phyloP scores from a whole-genome alignment of 2,888 invertebrate genomes.

The Cerastis rubricosa region DNA sequence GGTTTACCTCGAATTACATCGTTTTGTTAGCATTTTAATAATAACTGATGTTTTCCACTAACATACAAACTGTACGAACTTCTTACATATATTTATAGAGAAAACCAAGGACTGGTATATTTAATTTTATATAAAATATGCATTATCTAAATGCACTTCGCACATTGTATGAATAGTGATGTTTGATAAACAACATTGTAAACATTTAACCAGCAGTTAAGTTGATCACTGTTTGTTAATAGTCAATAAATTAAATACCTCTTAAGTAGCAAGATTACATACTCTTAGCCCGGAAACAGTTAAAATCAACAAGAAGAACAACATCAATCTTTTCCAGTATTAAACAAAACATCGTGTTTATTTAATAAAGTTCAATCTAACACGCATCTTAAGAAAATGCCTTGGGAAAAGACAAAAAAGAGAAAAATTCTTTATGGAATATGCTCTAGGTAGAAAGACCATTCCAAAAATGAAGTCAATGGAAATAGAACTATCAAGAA shows the following conservation, averaged over 20 bases:
- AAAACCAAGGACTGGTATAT: conserved; percentile 9
- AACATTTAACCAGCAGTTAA: conserved; percentile 17
- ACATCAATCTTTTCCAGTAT: neutral
- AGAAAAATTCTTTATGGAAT: neutral
- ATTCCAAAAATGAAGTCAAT: neutral
- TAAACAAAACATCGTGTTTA: neutral
- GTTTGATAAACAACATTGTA: conserved; percentile 9
- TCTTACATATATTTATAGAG: neutral
- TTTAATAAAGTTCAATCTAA: neutral
- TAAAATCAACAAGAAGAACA: conserved; percentile 10
- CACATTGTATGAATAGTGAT: conserved; percentile 6
- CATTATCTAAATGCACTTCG: neutral
- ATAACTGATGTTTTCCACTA: conserved; percentile 26
- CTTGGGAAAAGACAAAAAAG: neutral
- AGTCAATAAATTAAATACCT: conserved; percentile 34
- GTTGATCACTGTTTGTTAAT: conserved; percentile 8
- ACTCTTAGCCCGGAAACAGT: conserved; percentile 32
- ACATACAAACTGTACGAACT: conserved; percentile 23
- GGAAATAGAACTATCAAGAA: neutral
- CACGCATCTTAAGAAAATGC: neutral
- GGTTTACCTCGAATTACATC: conserved; percentile 41
- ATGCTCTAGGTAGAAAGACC: neutral
- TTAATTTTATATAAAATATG: conserved; percentile 13
- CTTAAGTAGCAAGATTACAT: neutral
- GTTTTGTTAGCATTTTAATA: conserved; percentile 2